These are phyloP conservation scores for Gnathonemus longibarbis DNA, from an alignment of 2,113 vertebrate genomes.

Conservation along the genomic window DNA sequence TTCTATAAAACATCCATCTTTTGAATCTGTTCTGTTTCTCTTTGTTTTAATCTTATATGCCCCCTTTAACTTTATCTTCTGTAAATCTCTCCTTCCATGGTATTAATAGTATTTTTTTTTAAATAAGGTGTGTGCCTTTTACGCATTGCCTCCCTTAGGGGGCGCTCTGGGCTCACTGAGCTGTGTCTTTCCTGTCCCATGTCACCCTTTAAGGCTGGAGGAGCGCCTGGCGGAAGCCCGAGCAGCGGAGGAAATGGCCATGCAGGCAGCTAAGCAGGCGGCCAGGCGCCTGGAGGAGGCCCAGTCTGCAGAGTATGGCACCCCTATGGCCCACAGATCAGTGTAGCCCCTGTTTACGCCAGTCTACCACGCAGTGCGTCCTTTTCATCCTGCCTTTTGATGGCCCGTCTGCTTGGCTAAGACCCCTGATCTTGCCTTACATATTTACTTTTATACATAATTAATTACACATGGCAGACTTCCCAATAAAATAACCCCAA, in stretches of 20 bases:
- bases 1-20: background rate
- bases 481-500: background rate
- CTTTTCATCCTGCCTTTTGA: background rate
- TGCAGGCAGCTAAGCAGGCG: constrained; percentile 53
- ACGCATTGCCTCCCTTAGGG: background rate
- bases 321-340: background rate
- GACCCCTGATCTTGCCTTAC: background rate
- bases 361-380: background rate
- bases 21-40: background rate
- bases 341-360: background rate
- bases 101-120: background rate
- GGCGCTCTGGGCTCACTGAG: background rate
- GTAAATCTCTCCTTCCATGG: background rate
- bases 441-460: background rate
- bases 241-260: constrained; percentile 58
- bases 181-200: background rate
- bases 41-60: background rate
- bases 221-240: constrained; percentile 48
- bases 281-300: constrained; percentile 47
- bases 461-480: background rate
- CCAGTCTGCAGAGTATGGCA: no score
- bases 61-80: background rate
- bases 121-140: background rate
- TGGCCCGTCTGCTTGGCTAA: background rate
- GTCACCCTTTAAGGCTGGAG: constrained; percentile 41